Conservation (phyloP, 92 coral and sea anemone species). For the Phymanthus crucifer region DNA sequence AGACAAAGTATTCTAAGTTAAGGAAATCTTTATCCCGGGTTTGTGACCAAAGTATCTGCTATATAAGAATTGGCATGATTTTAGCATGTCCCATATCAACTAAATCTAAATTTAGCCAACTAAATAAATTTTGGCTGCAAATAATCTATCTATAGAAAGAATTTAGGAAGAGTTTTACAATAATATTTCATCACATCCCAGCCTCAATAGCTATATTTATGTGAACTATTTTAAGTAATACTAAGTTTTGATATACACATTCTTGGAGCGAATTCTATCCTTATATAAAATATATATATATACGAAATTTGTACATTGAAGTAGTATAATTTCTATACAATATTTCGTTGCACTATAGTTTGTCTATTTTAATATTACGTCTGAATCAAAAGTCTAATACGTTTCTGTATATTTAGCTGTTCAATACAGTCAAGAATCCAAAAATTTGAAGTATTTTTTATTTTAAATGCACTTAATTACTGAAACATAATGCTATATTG, state of each 20-base stretch:
- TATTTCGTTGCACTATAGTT: constrained; percentile 95
- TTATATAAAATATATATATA: constrained; percentile 59
- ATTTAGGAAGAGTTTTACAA: constrained; percentile 52
- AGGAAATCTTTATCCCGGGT: constrained; percentile 59
- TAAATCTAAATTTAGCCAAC: constrained; percentile 21
- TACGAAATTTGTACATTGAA: constrained; percentile 95
- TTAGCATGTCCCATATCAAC: constrained; percentile 55
- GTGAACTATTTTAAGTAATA: constrained; percentile 92
- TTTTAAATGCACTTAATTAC: constrained; percentile 82
- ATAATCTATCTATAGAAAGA: constrained; percentile 38
- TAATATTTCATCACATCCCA: constrained; percentile 62
- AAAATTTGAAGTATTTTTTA: constrained; percentile 90
- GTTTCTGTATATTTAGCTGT: constrained; percentile 82
- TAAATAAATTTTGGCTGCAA: constrained; percentile 48
- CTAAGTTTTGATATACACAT: constrained; percentile 84
- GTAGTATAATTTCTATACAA: constrained; percentile 93
- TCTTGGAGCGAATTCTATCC: constrained; percentile 83
- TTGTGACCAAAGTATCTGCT: constrained; percentile 52
- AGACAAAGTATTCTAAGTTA: constrained; percentile 71
- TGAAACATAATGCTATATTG: constrained; percentile 74
- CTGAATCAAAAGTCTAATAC: constrained; percentile 61
- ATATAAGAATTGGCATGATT: constrained; percentile 61
- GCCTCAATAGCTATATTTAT: constrained; percentile 90
- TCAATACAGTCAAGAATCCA: constrained; percentile 65
- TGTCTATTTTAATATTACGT: constrained; percentile 84